Evolutionary conservation across 2,113 vertebrate genomes (phyloP).

Genomic region (Antechinus stuartii): DNA sequence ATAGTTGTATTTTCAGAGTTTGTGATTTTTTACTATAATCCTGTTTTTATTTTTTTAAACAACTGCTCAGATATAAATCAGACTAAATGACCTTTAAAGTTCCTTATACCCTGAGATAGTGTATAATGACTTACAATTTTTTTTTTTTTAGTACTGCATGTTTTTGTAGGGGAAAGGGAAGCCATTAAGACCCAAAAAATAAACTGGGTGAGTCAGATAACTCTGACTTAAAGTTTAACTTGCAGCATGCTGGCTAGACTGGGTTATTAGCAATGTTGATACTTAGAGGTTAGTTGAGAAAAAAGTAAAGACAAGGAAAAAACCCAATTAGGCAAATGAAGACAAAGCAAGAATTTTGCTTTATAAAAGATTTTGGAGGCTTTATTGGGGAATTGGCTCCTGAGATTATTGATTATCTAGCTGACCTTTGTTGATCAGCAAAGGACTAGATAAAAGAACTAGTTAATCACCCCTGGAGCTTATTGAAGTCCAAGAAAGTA

Average conservation of each 20-base stretch:
- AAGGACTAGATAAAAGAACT: background rate
- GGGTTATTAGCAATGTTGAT: background rate
- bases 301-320: background rate
- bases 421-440: background rate
- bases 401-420: background rate
- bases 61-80: background rate
- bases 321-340: background rate
- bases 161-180: background rate
- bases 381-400: background rate
- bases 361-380: background rate
- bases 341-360: background rate
- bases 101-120: background rate
- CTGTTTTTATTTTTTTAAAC: background rate
- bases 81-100: background rate
- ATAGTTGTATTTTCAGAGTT: background rate
- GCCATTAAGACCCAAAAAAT: background rate
- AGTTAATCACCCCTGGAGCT: background rate
- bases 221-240: background rate
- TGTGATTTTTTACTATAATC: background rate
- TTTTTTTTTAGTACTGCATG: background rate
- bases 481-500: background rate
- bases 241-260: background rate
- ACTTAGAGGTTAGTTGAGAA: background rate
- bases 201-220: background rate
- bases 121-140: background rate